These are phyloP conservation scores for Eudyptes chrysolophus DNA, from an alignment of 2,113 vertebrate species.

Conservation along the genomic window DNA sequence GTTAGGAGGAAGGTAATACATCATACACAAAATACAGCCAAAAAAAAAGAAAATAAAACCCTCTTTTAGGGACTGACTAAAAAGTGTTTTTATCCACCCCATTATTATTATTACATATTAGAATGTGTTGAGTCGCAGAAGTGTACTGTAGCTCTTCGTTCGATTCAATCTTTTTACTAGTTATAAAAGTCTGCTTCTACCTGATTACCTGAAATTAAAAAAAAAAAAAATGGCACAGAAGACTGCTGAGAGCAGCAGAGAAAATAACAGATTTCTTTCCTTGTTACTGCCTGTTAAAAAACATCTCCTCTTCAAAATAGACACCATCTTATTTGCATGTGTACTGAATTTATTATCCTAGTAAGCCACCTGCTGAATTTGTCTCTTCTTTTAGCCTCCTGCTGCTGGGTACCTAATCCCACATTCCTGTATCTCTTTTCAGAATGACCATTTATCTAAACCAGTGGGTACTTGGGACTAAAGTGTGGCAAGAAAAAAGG, in stretches of 20 bases:
- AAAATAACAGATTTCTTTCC: background rate
- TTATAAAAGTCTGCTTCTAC: background rate
- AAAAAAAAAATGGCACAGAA: background rate
- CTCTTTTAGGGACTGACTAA: background rate
- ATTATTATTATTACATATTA: background rate
- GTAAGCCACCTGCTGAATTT: background rate
- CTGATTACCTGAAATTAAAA: background rate
- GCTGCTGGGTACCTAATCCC: background rate
- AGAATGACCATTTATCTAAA: background rate
- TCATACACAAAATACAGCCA: background rate
- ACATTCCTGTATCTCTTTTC: background rate
- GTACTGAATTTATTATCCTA: background rate
- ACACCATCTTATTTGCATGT: background rate
- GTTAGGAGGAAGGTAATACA: background rate
- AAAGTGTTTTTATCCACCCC: background rate
- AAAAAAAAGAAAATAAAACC: background rate
- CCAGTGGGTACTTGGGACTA: background rate
- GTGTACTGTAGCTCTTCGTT: background rate
- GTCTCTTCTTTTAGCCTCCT: background rate
- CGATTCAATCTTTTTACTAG: background rate
- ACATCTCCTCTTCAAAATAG: background rate
- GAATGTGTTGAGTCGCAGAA: background rate
- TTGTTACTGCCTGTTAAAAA: background rate
- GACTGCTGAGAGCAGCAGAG: background rate
- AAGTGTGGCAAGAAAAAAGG: background rate